These are phyloP conservation scores for Poecilia wingei DNA, from an alignment of 2,797 vertebrate species.

Conservation along the genomic window DNA sequence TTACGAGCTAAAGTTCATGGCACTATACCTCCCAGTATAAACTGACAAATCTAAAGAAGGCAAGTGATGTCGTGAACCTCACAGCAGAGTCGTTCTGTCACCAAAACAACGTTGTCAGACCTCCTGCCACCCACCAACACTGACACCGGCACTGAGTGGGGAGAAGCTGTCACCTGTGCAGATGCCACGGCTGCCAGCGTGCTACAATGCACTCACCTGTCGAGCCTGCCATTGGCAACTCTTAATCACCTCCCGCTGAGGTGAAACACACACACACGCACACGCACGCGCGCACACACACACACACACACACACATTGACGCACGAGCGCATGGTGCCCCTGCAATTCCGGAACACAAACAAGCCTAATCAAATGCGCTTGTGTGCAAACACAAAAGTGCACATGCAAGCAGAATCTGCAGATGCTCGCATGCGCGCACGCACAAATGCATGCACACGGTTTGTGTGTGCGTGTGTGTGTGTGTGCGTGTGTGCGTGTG, in stretches of 20 bases:
- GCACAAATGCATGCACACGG: conserved; percentile 24
- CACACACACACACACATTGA: conserved; percentile 18
- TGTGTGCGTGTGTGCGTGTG: conserved; percentile 23
- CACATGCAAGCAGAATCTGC: conserved; percentile 39
- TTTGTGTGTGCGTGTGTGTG: conserved; percentile 51
- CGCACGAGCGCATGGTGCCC: conserved; percentile 9
- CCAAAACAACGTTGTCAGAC: conserved; percentile 76
- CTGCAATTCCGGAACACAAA: conserved; percentile 57
- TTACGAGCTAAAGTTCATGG: conserved; percentile 42
- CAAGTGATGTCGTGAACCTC: conserved; percentile 73
- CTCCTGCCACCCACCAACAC: conserved; percentile 72
- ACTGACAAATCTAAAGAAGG: conserved; percentile 73
- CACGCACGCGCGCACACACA: conserved; percentile 25
- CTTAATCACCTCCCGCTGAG: conserved; percentile 74
- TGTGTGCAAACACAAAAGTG: conserved; percentile 58
- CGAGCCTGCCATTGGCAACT: conserved; percentile 76
- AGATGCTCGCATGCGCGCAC: conserved; percentile 13
- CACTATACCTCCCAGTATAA: conserved; percentile 59
- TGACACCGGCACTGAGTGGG: conserved; percentile 68
- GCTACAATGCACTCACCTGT: conserved; percentile 75
- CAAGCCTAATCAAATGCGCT: conserved; percentile 70
- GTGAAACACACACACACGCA: conserved; percentile 48
- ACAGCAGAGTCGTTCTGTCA: conserved; percentile 74
- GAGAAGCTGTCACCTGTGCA: conserved; percentile 75
- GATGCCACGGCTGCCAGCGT: conserved; percentile 74